These are phyloP conservation scores for Lithophane ornitopus DNA, from an alignment of 2,888 invertebrate species.

Conservation along the genomic window DNA sequence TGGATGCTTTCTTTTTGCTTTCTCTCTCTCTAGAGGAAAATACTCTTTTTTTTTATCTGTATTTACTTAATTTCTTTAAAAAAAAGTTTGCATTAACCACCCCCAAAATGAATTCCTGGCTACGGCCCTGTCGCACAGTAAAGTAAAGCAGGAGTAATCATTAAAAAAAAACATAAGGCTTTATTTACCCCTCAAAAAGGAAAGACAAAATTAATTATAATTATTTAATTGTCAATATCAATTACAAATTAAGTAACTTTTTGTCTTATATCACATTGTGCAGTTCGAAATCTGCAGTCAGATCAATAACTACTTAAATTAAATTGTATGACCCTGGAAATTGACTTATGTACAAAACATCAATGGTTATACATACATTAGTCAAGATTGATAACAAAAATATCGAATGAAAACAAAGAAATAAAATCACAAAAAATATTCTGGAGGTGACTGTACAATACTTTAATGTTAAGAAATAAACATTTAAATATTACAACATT, in stretches of 20 bases:
- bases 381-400: background rate
- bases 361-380: background rate
- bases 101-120: no score
- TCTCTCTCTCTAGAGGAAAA: no score
- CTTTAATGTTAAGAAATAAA: constrained; percentile 4
- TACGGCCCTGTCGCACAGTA: no score
- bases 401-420: constrained; percentile 14
- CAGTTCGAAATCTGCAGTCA: constrained; percentile 43
- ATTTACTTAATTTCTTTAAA: no score
- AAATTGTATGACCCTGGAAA: background rate
- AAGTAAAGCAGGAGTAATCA: background rate
- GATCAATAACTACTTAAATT: constrained; percentile 28
- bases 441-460: background rate
- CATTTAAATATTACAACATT: background rate
- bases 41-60: no score
- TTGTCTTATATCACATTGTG: constrained; percentile 27
- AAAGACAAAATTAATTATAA: constrained; percentile 20
- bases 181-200: background rate
- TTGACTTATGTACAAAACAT: background rate
- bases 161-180: background rate
- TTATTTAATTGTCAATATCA: constrained; percentile 48
- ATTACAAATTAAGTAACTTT: constrained; percentile 41
- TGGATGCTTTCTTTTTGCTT: no score
- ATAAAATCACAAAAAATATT: background rate
- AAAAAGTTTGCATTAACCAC: no score